Evolutionary conservation across 92 coral and sea anemone genomes (phyloP).

Genomic region (Bergia puertoricense): DNA sequence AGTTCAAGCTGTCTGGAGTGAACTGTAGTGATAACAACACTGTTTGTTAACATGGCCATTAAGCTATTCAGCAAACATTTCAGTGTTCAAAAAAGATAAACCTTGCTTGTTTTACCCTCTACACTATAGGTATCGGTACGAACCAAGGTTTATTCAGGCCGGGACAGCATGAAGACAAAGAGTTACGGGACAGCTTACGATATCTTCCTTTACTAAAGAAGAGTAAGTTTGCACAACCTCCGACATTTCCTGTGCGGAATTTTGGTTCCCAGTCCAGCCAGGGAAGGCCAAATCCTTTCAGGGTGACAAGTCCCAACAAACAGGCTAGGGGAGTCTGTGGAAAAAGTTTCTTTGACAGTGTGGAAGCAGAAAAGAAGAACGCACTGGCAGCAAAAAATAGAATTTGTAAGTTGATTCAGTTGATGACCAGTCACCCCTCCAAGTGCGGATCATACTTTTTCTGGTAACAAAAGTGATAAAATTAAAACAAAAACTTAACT

Average conservation of each 20-base stretch:
- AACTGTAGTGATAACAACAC: not conserved
- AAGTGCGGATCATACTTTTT: not conserved
- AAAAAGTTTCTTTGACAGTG: slow-evolving; percentile 92
- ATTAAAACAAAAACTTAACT: too few species aligned
- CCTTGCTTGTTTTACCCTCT: not conserved
- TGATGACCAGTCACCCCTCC: not conserved
- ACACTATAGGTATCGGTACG: not conserved
- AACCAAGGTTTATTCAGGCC: not conserved
- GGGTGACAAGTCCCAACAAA: slow-evolving; percentile 67
- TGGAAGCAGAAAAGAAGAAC: slow-evolving; percentile 83
- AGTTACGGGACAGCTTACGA: not conserved
- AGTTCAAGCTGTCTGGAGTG: not conserved
- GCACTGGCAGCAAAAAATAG: slow-evolving; percentile 56
- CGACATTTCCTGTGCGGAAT: slow-evolving; percentile 56
- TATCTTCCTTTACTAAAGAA: slow-evolving; percentile 33
- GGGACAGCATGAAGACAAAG: slow-evolving; percentile 8
- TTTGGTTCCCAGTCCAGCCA: slow-evolving; percentile 62
- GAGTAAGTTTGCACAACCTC: slow-evolving; percentile 52
- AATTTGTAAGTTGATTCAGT: slow-evolving; percentile 58
- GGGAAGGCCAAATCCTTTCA: slow-evolving; percentile 91
- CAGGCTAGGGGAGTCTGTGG: slow-evolving; percentile 58
- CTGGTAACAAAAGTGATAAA: not conserved
- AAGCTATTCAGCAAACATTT: not conserved
- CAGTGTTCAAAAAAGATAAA: too few species aligned
- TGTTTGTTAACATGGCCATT: not conserved